Evolutionary conservation across 2,888 invertebrate genomes (phyloP).

Genomic region (Leucophora obtusa): DNA sequence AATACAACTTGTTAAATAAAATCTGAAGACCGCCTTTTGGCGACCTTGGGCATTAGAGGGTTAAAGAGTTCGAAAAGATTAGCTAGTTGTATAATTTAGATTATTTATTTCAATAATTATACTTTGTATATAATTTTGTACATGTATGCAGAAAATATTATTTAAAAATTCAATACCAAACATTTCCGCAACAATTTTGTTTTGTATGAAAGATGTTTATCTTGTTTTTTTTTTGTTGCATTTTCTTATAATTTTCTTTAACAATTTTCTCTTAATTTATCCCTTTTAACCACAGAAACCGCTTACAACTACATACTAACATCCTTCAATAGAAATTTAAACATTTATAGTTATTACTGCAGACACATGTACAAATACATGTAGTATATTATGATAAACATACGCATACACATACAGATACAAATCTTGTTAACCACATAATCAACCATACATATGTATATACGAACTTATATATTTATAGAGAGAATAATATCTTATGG

Average conservation of each 20-base stretch:
- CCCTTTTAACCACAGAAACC: slow-evolving; percentile 52
- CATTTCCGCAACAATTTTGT: slow-evolving; percentile 32
- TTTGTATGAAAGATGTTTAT: too few species aligned
- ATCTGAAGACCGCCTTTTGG: too few species aligned
- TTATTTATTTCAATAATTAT: too few species aligned
- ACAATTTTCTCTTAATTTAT: slow-evolving; percentile 50
- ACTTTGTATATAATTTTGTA: not conserved
- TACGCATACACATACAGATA: not conserved
- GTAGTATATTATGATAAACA: slow-evolving; percentile 8
- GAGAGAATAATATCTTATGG: slow-evolving; percentile 29
- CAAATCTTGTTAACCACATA: slow-evolving; percentile 47
- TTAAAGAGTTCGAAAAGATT: too few species aligned
- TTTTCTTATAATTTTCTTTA: slow-evolving; percentile 44
- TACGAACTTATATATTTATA: not conserved
- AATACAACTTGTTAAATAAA: too few species aligned
- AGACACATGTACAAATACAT: slow-evolving; percentile 47
- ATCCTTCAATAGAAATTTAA: slow-evolving; percentile 32
- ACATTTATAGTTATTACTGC: slow-evolving; percentile 59
- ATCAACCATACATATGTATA: slow-evolving; percentile 45
- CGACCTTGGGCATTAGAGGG: too few species aligned
- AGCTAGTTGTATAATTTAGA: too few species aligned
- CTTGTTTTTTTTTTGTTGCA: slow-evolving; percentile 11
- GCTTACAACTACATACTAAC: slow-evolving; percentile 48
- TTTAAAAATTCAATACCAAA: slow-evolving; percentile 18
- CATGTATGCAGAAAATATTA: not conserved